phyloP scores from a whole-genome alignment of 2,888 invertebrate species.

The Agriopis marginaria region DNA sequence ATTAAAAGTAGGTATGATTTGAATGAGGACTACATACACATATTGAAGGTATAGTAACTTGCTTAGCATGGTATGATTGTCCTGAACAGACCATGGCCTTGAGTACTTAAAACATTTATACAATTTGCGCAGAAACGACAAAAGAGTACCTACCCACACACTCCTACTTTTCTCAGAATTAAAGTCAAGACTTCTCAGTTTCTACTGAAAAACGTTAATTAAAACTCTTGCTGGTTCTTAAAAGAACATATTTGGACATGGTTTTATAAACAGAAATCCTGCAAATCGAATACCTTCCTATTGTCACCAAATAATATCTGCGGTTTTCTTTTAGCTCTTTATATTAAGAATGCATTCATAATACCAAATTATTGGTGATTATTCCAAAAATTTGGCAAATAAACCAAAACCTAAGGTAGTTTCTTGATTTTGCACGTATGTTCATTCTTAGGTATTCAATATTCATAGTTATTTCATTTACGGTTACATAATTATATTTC shows the following conservation, averaged over 20 bases:
- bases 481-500: conserved; percentile 7
- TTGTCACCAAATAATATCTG: not conserved
- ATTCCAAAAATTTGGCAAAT: not conserved
- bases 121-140: not conserved
- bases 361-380: not conserved
- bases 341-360: not conserved
- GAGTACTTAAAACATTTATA: not conserved
- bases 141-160: not conserved
- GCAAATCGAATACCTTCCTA: not conserved
- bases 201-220: not conserved
- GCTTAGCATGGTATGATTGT: not conserved
- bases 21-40: no score
- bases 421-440: not conserved
- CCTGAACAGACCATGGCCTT: not conserved
- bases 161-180: not conserved
- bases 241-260: not conserved
- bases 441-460: not conserved
- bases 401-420: not conserved
- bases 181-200: not conserved
- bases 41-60: no score
- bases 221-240: not conserved
- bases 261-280: not conserved
- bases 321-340: not conserved
- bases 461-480: conserved; percentile 9
- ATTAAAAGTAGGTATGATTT: no score